Conservation (phyloP, 2,888 invertebrate genomes). For the Xestia c-nigrum region DNA sequence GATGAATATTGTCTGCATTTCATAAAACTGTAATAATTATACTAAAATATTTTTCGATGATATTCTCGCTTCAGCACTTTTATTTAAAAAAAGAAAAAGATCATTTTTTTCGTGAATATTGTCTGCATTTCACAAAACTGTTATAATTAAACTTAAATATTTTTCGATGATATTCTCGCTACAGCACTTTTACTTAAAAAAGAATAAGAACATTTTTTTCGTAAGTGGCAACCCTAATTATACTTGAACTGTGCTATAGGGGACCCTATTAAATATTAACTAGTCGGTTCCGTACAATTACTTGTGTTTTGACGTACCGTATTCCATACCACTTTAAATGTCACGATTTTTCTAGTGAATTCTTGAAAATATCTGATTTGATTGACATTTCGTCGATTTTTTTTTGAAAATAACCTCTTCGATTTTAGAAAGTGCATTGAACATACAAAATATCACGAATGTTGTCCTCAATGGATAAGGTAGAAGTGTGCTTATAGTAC, state of each 20-base stretch:
- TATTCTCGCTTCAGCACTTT: not conserved
- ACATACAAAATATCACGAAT: not conserved
- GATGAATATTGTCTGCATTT: not conserved
- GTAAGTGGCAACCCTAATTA: slow-evolving; percentile 56
- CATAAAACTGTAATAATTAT: not conserved
- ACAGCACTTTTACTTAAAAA: not conserved
- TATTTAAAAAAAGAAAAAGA: not conserved
- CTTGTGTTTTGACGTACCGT: slow-evolving; percentile 72
- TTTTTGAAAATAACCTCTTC: not conserved
- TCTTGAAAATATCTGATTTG: slow-evolving; percentile 11
- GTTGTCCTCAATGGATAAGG: not conserved
- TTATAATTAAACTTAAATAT: not conserved
- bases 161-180: not conserved
- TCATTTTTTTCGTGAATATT: not conserved
- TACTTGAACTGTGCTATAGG: slow-evolving; percentile 45
- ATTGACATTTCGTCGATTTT: not conserved
- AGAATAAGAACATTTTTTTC: not conserved
- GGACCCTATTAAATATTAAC: slow-evolving; percentile 73
- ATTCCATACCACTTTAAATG: slow-evolving; percentile 34
- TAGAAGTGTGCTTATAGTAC: not conserved
- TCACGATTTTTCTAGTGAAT: slow-evolving; percentile 47
- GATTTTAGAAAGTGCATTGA: not conserved
- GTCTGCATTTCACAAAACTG: not conserved
- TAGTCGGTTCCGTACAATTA: slow-evolving; percentile 58
- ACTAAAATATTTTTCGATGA: no score